Percentiles rank a stretch among this genome's conserved stretches.
phyloP scores from a whole-genome alignment of 23 tunicate species.

The Clavelina lepadiformis region DNA sequence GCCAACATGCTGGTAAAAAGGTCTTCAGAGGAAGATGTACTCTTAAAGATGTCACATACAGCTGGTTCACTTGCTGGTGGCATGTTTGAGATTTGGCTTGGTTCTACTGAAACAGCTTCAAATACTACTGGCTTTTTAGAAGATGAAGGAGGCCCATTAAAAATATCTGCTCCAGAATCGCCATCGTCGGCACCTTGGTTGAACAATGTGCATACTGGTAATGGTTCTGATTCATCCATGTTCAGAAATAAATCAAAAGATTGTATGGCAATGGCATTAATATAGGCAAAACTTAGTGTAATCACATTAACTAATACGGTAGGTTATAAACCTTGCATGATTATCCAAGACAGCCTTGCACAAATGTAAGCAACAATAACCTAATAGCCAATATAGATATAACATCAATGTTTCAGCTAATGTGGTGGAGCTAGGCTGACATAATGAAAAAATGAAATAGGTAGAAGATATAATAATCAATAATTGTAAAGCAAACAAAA shows the following conservation, averaged over 20 bases:
- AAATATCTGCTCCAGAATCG: not conserved
- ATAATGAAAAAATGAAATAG: too few species aligned
- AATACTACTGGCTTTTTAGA: slow-evolving; percentile 9
- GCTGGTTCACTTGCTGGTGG: not conserved
- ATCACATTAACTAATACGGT: too few species aligned
- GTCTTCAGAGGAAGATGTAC: slow-evolving; percentile 30
- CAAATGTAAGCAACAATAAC: too few species aligned
- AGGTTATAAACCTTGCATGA: too few species aligned
- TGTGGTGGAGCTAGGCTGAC: too few species aligned
- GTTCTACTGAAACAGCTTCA: not conserved
- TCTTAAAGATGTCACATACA: slow-evolving; percentile 45
- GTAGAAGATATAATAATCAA: too few species aligned
- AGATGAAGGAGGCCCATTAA: not conserved
- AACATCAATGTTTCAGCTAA: too few species aligned
- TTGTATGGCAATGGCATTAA: too few species aligned
- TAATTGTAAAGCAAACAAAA: too few species aligned
- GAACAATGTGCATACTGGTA: slow-evolving; percentile 83
- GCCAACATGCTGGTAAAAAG: slow-evolving; percentile 20
- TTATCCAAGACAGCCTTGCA: too few species aligned
- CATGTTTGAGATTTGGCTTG: not conserved
- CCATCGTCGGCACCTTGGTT: slow-evolving; percentile 16
- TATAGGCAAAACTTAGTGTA: too few species aligned
- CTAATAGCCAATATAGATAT: too few species aligned
- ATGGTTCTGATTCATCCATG: slow-evolving; percentile 15
- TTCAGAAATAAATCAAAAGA: not conserved